Evolutionary conservation across 2,888 invertebrate genomes (phyloP), one percentile per base, ranked within the genome.

Genomic region (Sipha maydis): DNA sequence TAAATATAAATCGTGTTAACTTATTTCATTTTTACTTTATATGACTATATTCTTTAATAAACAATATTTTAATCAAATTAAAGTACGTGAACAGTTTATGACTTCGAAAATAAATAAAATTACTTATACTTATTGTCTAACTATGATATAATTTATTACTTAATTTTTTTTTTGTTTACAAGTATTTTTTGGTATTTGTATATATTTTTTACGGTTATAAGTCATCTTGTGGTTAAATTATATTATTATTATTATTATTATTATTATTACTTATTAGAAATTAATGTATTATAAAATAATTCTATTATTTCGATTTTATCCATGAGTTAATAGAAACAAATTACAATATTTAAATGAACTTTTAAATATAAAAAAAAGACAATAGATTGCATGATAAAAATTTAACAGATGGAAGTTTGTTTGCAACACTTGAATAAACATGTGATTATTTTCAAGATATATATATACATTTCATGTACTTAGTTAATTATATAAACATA

Each of bases 381-480:
- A 77, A 77, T 54, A 28, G 77, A 75, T 61, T 31, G 67, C n/a
- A 31, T 88, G 41, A 67, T 80, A 61, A 61, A 82, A 75, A 75
- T 67, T 76, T 8, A 88, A 88, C 67, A 48, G 75, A 48, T 88
- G 82, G 75, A 82, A 61, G 73, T 79, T 79, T 56, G 86, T 79
- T 54, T 88, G 80, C 80, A 25, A 75, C 88, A 88, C 82, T 82
- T 88, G 88, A 88, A 31, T 67, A 88, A 88, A 88, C 75, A 88
- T 31, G 56, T 88, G 31, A 88, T 88, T n/a, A 75, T 88, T 88
- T 73, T 76, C 5, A 75, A 75, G 61, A 73, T 56, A 31, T 48
- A 48, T 17, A 11, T 48, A 78, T 11, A n/a, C n/a, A 77, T 67
- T 48, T 41, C 14, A 28, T 69, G 14, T 14, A 28, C 11, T 28